Evolutionary conservation across 2,113 vertebrate genomes (phyloP).

Genomic region (Mirounga angustirostris): DNA sequence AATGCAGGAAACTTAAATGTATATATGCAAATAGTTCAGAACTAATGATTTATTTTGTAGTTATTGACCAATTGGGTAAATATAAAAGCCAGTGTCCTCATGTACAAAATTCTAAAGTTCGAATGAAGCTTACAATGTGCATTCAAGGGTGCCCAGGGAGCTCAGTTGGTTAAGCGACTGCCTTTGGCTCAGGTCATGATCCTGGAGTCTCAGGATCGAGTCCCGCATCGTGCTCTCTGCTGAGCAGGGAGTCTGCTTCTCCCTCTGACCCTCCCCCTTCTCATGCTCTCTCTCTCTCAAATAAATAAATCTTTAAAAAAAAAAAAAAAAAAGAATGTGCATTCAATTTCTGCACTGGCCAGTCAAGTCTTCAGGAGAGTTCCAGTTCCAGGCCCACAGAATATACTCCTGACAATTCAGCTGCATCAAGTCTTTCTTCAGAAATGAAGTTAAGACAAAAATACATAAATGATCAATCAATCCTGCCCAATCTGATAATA

Average conservation of each 20-base stretch:
- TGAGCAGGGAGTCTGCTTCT: too few relatives aligned
- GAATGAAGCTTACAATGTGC: neutral
- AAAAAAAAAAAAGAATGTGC: neutral
- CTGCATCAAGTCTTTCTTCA: neutral
- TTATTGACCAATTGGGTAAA: neutral
- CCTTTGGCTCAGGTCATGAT: too few relatives aligned
- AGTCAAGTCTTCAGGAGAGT: slow-evolving; percentile 17
- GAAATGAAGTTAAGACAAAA: slow-evolving; percentile 26
- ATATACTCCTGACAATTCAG: neutral
- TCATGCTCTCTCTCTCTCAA: too few relatives aligned
- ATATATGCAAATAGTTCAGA: neutral
- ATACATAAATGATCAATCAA: neutral
- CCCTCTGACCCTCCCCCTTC: too few relatives aligned
- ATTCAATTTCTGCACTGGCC: neutral
- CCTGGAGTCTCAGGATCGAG: too few relatives aligned
- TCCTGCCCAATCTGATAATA: neutral
- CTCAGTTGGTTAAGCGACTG: too few relatives aligned
- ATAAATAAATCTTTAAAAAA: too few relatives aligned
- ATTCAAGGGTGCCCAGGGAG: too few relatives aligned
- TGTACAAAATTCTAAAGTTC: neutral
- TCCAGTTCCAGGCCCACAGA: neutral
- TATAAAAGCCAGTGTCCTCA: neutral
- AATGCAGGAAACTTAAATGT: neutral
- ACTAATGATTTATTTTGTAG: slow-evolving; percentile 1
- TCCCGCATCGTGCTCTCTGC: too few relatives aligned